These are phyloP conservation scores for Eulacestoma nigropectus DNA, from an alignment of 2,113 vertebrate genomes.

Conservation along the genomic window DNA sequence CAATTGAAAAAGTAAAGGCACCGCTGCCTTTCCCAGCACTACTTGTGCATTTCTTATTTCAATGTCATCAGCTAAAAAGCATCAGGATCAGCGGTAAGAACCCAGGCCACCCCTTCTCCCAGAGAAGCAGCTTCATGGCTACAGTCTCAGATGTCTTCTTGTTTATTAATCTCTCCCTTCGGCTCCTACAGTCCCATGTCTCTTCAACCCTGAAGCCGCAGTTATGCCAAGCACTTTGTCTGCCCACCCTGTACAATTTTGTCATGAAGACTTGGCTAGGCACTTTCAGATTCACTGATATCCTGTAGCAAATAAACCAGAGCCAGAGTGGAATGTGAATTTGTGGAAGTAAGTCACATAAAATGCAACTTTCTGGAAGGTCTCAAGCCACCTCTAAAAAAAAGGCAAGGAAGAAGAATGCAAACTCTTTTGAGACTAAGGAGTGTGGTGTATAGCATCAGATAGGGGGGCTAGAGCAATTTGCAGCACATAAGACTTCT, in stretches of 20 bases:
- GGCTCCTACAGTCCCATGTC: accelerated
- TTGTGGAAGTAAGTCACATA: neutral
- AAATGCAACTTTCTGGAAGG: neutral
- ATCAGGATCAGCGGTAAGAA: neutral
- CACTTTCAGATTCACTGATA: neutral
- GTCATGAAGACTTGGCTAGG: neutral
- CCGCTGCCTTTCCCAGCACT: neutral
- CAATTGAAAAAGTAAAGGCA: neutral
- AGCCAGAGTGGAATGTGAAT: neutral
- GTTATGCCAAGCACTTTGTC: neutral
- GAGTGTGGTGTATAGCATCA: neutral
- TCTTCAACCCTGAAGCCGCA: neutral
- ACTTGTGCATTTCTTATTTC: neutral
- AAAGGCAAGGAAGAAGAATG: neutral
- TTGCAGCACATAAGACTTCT: neutral
- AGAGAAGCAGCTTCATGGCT: neutral
- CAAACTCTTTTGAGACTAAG: neutral
- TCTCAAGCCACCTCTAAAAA: neutral
- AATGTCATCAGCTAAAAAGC: neutral
- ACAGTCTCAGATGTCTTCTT: neutral
- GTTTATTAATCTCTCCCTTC: neutral
- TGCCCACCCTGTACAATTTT: neutral
- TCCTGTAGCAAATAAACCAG: neutral
- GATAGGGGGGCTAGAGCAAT: neutral
- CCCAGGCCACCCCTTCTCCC: neutral